Conservation (phyloP, 2,797 vertebrate genomes). For the Sarcophilus harrisii region DNA sequence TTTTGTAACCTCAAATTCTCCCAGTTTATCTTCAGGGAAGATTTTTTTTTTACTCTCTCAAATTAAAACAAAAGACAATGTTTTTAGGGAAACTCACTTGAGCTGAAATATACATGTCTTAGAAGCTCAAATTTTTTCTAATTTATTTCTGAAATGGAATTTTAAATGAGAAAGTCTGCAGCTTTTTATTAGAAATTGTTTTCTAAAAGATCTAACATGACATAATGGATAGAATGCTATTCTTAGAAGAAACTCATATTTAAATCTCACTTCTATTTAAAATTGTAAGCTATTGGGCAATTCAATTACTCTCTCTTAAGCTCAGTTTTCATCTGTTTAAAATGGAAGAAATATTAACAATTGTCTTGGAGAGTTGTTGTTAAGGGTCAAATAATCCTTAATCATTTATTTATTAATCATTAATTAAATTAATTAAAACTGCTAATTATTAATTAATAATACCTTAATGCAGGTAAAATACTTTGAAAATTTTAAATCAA, state of each 20-base stretch:
- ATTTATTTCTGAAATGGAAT: neutral
- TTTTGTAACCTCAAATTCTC: neutral
- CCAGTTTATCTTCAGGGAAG: neutral
- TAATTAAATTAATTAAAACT: no score
- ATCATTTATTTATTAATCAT: no score
- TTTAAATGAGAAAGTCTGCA: slow-evolving; percentile 33
- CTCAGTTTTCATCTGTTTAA: neutral
- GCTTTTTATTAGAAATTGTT: slow-evolving; percentile 21
- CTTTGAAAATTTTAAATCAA: neutral
- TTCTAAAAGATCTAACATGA: slow-evolving; percentile 20
- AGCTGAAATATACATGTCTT: neutral
- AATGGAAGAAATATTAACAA: neutral
- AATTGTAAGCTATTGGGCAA: neutral
- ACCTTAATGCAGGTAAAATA: neutral
- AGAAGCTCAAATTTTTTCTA: slow-evolving; percentile 16
- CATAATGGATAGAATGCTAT: neutral
- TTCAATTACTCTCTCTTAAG: neutral
- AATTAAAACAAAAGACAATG: neutral
- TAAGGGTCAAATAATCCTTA: neutral
- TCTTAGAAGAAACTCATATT: neutral
- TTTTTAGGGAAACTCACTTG: neutral
- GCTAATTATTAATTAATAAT: no score
- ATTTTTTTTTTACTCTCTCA: neutral
- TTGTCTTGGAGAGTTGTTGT: neutral
- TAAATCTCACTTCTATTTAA: neutral